Percentiles rank a stretch among this genome's conserved stretches.
phyloP scores from a whole-genome alignment of 2,113 vertebrate genomes.

The Lathamus discolor region DNA sequence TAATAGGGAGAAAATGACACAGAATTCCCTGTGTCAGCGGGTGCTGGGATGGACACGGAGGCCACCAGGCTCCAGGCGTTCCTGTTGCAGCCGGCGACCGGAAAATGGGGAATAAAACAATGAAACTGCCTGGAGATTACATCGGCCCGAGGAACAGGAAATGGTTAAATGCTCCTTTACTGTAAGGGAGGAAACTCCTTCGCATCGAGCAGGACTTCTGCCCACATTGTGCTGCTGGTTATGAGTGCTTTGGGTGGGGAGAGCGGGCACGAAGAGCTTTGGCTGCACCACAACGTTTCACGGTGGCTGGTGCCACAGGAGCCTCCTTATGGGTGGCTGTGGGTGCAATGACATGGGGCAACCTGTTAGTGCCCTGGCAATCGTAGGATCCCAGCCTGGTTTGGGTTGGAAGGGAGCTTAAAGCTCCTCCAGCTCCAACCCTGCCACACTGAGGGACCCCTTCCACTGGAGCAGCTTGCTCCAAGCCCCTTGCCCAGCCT shows the following conservation, averaged over 20 bases:
- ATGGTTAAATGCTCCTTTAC: neutral
- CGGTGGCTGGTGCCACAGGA: neutral
- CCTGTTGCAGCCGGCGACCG: neutral
- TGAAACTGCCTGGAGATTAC: neutral
- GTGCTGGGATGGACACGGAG: neutral
- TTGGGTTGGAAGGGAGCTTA: neutral
- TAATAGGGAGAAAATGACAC: neutral
- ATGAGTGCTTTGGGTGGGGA: neutral
- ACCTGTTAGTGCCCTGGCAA: neutral
- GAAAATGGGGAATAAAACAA: conserved; percentile 21
- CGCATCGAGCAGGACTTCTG: neutral
- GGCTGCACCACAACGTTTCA: neutral
- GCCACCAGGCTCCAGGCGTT: neutral
- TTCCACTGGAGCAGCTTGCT: neutral
- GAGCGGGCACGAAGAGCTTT: no score
- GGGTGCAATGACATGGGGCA: rapidly evolving
- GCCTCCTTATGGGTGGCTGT: rapidly evolving
- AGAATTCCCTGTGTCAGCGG: neutral
- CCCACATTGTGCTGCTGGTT: neutral
- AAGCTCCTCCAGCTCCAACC: neutral
- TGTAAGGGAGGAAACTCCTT: conserved; percentile 25
- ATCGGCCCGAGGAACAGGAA: conserved; percentile 16
- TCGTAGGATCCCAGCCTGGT: rapidly evolving
- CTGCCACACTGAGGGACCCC: neutral
- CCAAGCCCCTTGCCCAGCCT: neutral